Evolutionary conservation across 2,113 vertebrate species (phyloP), one percentile per base, ranked within the genome.

Genomic region (Sebastes schlegelii): DNA sequence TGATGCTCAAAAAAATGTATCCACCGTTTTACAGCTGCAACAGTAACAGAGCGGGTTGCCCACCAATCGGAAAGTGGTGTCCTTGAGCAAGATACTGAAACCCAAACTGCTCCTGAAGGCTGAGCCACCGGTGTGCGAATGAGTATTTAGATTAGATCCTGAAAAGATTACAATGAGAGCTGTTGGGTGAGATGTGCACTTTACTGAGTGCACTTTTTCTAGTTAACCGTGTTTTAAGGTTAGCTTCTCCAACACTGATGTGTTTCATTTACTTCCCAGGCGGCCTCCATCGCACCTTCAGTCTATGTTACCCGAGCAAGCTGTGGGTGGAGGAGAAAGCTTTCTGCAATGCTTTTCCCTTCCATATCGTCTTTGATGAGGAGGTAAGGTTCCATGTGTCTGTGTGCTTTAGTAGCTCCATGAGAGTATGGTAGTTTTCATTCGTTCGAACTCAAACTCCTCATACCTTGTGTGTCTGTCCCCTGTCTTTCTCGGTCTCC

Each of bases 301-400:
- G 76, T 63, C 94, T 94, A 3, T 54, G 90, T 77, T 96, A 95
- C 84, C 95, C 95, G 0, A 76, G 93, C 48, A 94, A 66, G 60
- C 89, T 97, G 82, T 96, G 91, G 91, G 88, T 95, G 19, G 94
- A 96, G 34, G 91, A 89, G 6, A 91, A 87, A 80, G 85, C 91
- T 2, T 96, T 97, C 86, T 97, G 96, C 83, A 90, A 87, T 26
- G 90, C 90, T 3, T 96, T 97, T 86, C 93, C 94, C 66, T 97
- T 96, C 81, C 94, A 95, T 23, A 82, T 95, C 13, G 86, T 96
- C 55, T 96, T 96, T 91, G 95, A 96, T 14, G 54, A 93, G 91
- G 71, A 91, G 58, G 94, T 96, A 94, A 95, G 89, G 52, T 6
- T 73, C 46, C n/a, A 52, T 10, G 3, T 48, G 1, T 51, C 6